These are phyloP conservation scores for Lepidochrysops patricia DNA, from an alignment of 2,888 invertebrate genomes.

Conservation along the genomic window DNA sequence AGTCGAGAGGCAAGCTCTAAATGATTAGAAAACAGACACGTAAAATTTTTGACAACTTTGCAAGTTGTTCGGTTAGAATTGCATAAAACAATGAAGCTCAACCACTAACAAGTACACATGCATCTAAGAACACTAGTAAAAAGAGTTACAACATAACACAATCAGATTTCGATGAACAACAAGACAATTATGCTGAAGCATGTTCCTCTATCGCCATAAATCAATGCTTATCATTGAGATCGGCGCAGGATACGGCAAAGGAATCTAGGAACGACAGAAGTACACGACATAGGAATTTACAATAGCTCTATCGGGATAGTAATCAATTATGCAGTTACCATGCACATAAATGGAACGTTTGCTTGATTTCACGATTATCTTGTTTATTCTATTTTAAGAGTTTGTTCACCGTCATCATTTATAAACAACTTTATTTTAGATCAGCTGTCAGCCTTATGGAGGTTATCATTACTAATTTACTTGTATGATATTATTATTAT, in stretches of 20 bases:
- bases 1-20: no score
- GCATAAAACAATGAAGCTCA: neutral
- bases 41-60: no score
- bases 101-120: neutral
- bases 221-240: neutral
- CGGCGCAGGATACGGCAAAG: slow-evolving; percentile 23
- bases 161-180: neutral
- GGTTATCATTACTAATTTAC: no score
- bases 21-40: neutral
- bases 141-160: neutral
- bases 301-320: slow-evolving; percentile 10
- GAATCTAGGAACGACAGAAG: slow-evolving; percentile 3
- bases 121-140: neutral
- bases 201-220: neutral
- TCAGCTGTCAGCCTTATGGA: neutral
- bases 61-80: neutral
- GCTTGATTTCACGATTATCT: neutral
- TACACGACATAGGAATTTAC: slow-evolving; percentile 5
- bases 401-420: no score
- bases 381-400: neutral
- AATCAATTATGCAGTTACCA: neutral
- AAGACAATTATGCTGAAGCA: neutral
- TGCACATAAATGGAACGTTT: neutral
- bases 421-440: neutral
- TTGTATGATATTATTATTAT: no score